Base-by-base conservation (phyloP, 2,797 vertebrate genomes). In the Aphelocoma californica region DNA sequence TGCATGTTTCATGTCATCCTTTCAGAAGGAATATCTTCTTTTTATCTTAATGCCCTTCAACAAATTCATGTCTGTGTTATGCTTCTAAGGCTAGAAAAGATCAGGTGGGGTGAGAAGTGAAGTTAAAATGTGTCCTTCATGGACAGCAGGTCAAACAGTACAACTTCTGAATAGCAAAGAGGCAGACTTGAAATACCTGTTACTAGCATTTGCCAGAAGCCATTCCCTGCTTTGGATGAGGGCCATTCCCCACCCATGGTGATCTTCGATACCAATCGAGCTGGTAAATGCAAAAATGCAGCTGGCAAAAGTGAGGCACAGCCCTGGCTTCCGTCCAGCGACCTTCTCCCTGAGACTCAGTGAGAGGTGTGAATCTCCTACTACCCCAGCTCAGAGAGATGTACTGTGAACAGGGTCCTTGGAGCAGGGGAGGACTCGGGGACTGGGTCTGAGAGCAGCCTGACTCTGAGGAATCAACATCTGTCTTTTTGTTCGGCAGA, bases 141-240 rank as follows among this genome's bases (percentile, higher is more conserved):
- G 78, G 93, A 62, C 90, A 95, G 88, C 91, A 88, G 85, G 95
- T 94, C 93, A 92, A 92, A 81, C 54, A 81, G 74, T 72, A 40
- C 83, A 92, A 50, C 67, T 82, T 62, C 86, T 18, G 9, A 83
- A 79, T n/a, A 81, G 85, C 74, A 90, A 72, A 86, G 75, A 96
- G 60, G 70, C 66, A 88, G 78, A 94, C 92, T 73, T 86, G 94
- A 97, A 97, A 96, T 94, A 95, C 91, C 82, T 94, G 89, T 93
- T 96, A 69, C 36, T 54, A 48, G 79, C 40, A 47, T 62, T 92
- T 75, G 90, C 92, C 93, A 70, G 88, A 53, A 93, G 90, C 95
- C 92, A 82, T 93, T 93, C 86, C 81, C 77, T 81, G 78, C 81
- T 92, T 90, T 95, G 93, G 89, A 40, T 81, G 77, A 71, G 64